Evolutionary conservation across 1,140 invertebrate genomes (phyloP).

Genomic region (Microplitis mediator): DNA sequence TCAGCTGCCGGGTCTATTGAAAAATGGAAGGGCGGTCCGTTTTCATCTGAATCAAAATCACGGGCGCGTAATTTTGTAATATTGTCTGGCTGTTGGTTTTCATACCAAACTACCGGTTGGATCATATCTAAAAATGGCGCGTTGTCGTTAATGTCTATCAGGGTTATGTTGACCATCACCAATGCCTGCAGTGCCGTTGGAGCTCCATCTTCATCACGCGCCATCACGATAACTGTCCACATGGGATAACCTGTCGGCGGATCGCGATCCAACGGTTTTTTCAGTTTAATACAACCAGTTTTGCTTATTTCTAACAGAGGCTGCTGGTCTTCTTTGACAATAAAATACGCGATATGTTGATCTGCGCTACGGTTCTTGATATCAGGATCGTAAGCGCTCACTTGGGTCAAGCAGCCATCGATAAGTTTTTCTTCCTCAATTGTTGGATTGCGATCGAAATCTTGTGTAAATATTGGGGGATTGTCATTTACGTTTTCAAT

Average conservation of each 20-base stretch:
- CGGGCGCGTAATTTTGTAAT: conserved; percentile 76
- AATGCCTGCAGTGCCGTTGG: conserved; percentile 66
- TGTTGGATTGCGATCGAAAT: conserved; percentile 69
- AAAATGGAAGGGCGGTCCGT: conserved; percentile 83
- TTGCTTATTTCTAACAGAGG: conserved; percentile 74
- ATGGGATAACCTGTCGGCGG: conserved; percentile 79
- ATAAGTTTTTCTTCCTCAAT: conserved; percentile 73
- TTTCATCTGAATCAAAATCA: conserved; percentile 78
- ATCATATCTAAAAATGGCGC: conserved; percentile 82
- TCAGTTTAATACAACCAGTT: conserved; percentile 75
- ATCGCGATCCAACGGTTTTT: conserved; percentile 85
- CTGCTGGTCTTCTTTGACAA: conserved; percentile 73
- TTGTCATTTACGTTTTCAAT: conserved; percentile 87
- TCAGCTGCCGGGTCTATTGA: conserved; percentile 73
- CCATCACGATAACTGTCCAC: conserved; percentile 77
- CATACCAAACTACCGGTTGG: conserved; percentile 80
- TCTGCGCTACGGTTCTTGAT: conserved; percentile 74
- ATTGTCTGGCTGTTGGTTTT: conserved; percentile 73
- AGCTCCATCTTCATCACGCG: conserved; percentile 78
- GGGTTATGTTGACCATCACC: conserved; percentile 74
- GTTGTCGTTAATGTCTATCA: conserved; percentile 90
- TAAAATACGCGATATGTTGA: conserved; percentile 78
- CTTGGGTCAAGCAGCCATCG: conserved; percentile 63
- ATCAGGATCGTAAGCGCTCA: conserved; percentile 81
- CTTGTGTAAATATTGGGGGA: conserved; percentile 72